Conservation (phyloP, 2,797 vertebrate species). For the Sebastes vulpes region DNA sequence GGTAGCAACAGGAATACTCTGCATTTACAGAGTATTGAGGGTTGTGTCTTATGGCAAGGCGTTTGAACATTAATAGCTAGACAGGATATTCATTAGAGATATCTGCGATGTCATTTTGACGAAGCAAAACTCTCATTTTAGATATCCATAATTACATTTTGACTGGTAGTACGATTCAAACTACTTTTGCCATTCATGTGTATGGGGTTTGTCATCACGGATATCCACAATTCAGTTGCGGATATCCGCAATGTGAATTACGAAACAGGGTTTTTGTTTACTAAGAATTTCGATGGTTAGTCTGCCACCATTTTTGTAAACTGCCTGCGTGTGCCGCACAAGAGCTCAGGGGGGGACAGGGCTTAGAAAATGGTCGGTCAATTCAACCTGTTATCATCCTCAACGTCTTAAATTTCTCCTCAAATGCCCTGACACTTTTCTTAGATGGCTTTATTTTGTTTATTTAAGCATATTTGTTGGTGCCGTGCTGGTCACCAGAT, state of each 20-base stretch:
- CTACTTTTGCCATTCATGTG: too few relatives aligned
- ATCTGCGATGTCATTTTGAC: too few relatives aligned
- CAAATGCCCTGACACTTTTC: background rate
- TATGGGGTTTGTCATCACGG: too few relatives aligned
- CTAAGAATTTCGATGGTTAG: background rate
- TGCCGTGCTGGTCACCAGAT: background rate
- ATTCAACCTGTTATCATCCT: background rate
- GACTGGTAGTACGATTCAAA: too few relatives aligned
- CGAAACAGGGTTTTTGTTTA: background rate
- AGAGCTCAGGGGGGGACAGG: background rate
- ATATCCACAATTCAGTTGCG: too few relatives aligned
- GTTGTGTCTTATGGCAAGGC: background rate
- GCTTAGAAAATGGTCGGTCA: background rate
- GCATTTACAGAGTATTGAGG: background rate
- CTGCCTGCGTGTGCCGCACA: background rate
- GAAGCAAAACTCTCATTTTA: too few relatives aligned
- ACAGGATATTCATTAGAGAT: too few relatives aligned
- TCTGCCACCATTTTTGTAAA: background rate
- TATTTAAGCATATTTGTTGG: constrained; percentile 22
- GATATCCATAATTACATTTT: too few relatives aligned
- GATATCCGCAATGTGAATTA: too few relatives aligned
- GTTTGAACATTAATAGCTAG: too few relatives aligned
- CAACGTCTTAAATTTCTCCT: background rate
- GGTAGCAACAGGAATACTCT: background rate
- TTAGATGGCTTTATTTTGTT: constrained; percentile 7